Conservation (phyloP, 2,113 vertebrate species). For the Thalassoma bifasciatum region DNA sequence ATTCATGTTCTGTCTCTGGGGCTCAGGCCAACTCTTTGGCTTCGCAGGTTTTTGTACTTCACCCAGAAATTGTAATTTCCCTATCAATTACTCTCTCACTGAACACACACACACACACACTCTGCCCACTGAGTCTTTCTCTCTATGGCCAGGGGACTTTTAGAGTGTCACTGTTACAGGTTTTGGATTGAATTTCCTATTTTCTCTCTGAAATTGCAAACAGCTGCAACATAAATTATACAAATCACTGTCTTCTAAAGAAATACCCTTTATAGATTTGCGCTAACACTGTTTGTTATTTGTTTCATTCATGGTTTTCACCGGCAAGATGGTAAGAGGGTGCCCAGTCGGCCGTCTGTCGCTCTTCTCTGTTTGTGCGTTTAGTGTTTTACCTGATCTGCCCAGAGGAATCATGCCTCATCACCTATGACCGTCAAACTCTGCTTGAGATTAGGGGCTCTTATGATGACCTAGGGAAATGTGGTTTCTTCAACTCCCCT, state of each 20-base stretch:
- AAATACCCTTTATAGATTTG: not conserved
- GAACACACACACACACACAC: not conserved
- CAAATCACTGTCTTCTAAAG: not conserved
- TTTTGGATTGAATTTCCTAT: not conserved
- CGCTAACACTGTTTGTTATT: not conserved
- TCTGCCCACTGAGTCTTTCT: not conserved
- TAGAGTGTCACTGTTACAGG: not conserved
- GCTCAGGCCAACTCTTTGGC: constrained; percentile 14
- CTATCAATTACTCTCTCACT: not conserved
- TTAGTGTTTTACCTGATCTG: too few species aligned
- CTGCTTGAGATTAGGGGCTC: too few species aligned
- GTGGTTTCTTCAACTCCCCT: too few species aligned
- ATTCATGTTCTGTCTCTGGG: not conserved
- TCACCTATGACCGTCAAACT: too few species aligned
- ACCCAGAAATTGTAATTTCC: constrained; percentile 3
- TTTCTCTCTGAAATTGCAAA: not conserved
- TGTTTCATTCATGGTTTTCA: too few species aligned
- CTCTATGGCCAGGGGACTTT: not conserved
- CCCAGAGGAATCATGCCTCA: too few species aligned
- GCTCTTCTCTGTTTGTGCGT: too few species aligned
- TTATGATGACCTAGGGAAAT: too few species aligned
- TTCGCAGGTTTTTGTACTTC: constrained; percentile 8
- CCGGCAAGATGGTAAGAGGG: too few species aligned
- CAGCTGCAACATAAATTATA: constrained; percentile 3
- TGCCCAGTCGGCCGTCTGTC: too few species aligned